A percentile compares a stretch with the other conserved stretches of the same genome.
phyloP scores from a whole-genome alignment of 2,113 vertebrate genomes.

The Holacanthus passer region DNA sequence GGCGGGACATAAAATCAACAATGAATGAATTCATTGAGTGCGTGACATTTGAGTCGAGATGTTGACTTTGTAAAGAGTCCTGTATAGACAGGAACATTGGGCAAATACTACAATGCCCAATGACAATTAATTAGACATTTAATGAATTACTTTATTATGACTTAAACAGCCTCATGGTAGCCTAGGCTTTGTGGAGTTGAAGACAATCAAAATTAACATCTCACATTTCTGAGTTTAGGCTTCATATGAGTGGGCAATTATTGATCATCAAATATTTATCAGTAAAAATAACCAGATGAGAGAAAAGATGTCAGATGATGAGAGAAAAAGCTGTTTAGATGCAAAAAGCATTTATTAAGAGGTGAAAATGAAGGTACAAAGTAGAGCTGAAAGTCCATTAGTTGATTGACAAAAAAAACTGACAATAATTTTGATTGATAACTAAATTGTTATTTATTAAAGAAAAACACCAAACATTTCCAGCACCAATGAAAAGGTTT shows the following conservation, averaged over 20 bases:
- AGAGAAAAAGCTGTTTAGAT: neutral
- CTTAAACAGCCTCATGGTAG: neutral
- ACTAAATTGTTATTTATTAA: neutral
- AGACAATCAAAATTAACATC: neutral
- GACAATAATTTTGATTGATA: neutral
- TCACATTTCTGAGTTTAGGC: neutral
- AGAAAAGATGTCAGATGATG: neutral
- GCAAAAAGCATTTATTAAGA: neutral
- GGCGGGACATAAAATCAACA: neutral
- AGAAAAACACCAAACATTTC: neutral
- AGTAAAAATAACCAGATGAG: neutral
- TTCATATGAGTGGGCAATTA: neutral
- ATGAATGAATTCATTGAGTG: neutral
- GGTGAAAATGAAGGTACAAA: neutral
- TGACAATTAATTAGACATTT: neutral
- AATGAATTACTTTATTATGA: neutral
- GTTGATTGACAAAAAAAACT: neutral
- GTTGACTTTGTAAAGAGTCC: slow-evolving; percentile 16
- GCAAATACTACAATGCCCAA: neutral
- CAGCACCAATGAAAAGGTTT: neutral
- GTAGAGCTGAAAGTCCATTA: neutral
- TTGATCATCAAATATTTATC: neutral
- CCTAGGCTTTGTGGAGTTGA: slow-evolving; percentile 8
- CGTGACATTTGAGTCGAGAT: neutral
- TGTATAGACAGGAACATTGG: neutral